Conservation (phyloP, 2,888 invertebrate species). For the Lydus trimaculatus region DNA sequence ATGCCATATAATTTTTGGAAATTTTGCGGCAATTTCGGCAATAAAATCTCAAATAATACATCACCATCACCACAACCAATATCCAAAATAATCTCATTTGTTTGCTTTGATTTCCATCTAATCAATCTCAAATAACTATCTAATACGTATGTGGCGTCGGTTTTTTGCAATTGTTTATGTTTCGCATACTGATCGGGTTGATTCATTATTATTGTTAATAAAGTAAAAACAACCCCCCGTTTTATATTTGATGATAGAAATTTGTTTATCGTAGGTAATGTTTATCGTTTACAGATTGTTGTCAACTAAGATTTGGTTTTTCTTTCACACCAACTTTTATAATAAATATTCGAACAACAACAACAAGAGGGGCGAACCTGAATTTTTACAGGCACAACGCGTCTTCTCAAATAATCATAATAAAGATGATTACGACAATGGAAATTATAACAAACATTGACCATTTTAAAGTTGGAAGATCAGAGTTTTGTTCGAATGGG, state of each 20-base stretch:
- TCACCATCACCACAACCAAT: slow-evolving; percentile 80
- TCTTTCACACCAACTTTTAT: slow-evolving; percentile 29
- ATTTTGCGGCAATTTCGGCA: slow-evolving; percentile 67
- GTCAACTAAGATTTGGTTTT: slow-evolving; percentile 28
- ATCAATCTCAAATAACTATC: slow-evolving; percentile 68
- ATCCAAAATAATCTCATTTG: slow-evolving; percentile 67
- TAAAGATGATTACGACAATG: background rate
- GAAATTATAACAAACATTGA: background rate
- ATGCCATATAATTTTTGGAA: slow-evolving; percentile 67
- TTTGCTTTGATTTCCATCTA: slow-evolving; percentile 59
- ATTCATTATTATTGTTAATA: background rate
- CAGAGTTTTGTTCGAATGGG: no score
- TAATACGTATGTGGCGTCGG: slow-evolving; percentile 70
- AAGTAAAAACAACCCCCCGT: no score
- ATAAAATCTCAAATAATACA: slow-evolving; percentile 70
- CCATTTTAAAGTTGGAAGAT: no score
- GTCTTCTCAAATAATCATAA: slow-evolving; percentile 11
- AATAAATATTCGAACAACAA: slow-evolving; percentile 11
- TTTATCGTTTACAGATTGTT: slow-evolving; percentile 3
- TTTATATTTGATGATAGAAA: no score
- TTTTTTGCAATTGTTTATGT: slow-evolving; percentile 72
- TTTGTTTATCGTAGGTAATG: no score
- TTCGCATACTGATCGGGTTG: slow-evolving; percentile 66
- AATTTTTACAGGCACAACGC: slow-evolving; percentile 25
- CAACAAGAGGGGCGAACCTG: slow-evolving; percentile 27